A percentile compares a stretch with the other conserved stretches of the same genome.
Evolutionary conservation across 2,113 vertebrate species (phyloP).

Genomic region (Cranoglanis bouderius): DNA sequence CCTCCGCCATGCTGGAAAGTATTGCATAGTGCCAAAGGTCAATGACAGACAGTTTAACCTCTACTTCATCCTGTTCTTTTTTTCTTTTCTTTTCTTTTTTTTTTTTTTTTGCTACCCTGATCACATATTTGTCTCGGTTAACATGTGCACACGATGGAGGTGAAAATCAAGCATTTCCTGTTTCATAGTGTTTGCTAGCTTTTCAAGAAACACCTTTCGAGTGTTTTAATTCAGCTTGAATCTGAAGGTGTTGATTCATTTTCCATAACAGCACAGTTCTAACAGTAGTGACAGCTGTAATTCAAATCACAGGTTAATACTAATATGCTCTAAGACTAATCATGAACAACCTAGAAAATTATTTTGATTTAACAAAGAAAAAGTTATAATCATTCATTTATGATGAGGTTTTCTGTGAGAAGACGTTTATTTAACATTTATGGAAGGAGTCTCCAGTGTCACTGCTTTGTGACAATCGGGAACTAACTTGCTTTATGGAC

Average conservation of each 20-base stretch:
- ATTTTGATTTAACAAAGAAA: not conserved
- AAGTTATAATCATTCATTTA: not conserved
- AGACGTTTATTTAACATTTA: not conserved
- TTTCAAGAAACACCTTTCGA: not conserved
- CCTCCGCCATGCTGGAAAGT: constrained; percentile 25
- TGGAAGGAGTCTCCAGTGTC: not conserved
- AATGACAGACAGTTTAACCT: not conserved
- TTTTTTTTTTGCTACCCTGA: not conserved
- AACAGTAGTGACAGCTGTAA: not conserved
- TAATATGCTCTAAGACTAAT: not conserved
- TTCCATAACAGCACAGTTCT: not conserved
- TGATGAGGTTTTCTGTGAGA: not conserved
- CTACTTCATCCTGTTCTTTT: not conserved
- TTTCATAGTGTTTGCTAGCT: not conserved
- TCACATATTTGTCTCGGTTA: not conserved
- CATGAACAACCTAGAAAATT: not conserved
- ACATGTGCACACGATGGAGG: not conserved
- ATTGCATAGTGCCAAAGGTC: not conserved
- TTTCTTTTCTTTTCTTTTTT: not conserved
- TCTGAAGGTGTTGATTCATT: not conserved
- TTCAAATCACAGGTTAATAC: not conserved
- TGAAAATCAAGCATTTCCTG: not conserved
- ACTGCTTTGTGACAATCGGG: not conserved
- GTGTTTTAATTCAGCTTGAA: not conserved
- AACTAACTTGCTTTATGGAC: not conserved